phyloP scores from a whole-genome alignment of 2,113 vertebrate genomes.

The Pomatorhinus ruficollis region DNA sequence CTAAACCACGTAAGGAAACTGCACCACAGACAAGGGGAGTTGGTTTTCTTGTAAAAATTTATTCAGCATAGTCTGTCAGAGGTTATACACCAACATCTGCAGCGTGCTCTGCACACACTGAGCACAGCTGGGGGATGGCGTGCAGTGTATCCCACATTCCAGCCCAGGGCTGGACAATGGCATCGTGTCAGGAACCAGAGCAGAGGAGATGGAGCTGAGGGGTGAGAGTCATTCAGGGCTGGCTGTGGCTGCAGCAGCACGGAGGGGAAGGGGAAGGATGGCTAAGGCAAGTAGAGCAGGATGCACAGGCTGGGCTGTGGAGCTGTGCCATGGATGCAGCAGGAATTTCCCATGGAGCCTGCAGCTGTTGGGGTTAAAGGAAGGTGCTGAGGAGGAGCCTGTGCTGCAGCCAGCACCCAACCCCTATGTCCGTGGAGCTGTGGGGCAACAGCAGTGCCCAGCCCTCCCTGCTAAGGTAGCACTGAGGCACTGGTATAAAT shows the following conservation, averaged over 20 bases:
- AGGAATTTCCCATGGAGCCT: not conserved
- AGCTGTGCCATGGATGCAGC: not conserved
- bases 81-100: conserved; percentile 31
- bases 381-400: not conserved
- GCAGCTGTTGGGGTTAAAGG: not conserved
- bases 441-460: not conserved
- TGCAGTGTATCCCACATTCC: conserved; percentile 38
- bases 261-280: not conserved
- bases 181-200: rapidly evolving
- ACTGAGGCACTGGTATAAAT: not conserved
- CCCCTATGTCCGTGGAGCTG: not conserved
- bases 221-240: not conserved
- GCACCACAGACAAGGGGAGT: not conserved
- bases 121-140: not conserved
- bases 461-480: not conserved
- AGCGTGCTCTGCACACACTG: not conserved
- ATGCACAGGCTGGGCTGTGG: not conserved
- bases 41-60: conserved; percentile 54
- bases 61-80: conserved; percentile 67
- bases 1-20: rapidly evolving
- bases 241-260: not conserved
- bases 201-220: rapidly evolving
- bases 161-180: not conserved
- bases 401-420: not conserved
- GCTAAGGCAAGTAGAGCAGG: not conserved